Evolutionary conservation across 2,113 vertebrate genomes (phyloP).

Genomic region (Choloepus hoffmanni): DNA sequence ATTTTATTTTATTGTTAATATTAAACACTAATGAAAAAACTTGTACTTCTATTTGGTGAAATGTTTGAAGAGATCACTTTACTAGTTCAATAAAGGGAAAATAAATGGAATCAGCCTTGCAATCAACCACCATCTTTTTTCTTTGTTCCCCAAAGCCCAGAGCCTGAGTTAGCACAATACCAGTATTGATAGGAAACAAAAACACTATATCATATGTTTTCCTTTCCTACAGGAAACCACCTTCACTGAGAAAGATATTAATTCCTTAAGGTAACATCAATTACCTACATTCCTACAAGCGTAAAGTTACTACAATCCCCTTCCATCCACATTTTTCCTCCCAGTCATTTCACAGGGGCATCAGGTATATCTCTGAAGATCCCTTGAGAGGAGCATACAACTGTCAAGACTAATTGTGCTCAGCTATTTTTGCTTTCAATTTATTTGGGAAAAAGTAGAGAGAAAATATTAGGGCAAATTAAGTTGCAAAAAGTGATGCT

Average conservation of each 20-base stretch:
- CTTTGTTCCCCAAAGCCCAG: not conserved
- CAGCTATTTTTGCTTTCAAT: not conserved
- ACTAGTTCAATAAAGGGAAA: constrained; percentile 5
- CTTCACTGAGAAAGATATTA: not conserved
- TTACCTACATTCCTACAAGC: not conserved
- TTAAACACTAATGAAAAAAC: not conserved
- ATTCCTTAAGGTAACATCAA: not conserved
- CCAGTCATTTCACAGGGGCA: not conserved
- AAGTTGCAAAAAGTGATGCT: not conserved
- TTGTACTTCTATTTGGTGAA: not conserved
- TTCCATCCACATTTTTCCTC: not conserved
- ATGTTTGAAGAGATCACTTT: not conserved
- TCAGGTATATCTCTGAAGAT: not conserved
- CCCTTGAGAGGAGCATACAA: not conserved
- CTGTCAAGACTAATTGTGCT: not conserved
- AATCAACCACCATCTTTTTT: not conserved
- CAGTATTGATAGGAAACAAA: not conserved
- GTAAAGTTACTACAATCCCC: not conserved
- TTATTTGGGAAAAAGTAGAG: constrained; percentile 22
- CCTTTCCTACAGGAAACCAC: not conserved
- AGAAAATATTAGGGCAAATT: not conserved
- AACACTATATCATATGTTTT: not conserved
- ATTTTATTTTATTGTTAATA: not conserved
- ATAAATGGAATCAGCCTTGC: not conserved
- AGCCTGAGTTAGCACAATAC: not conserved